Evolutionary conservation across 1,140 invertebrate genomes (phyloP), one percentile per base, ranked within the genome.

Genomic region (Lepidotrigona ventralis): DNA sequence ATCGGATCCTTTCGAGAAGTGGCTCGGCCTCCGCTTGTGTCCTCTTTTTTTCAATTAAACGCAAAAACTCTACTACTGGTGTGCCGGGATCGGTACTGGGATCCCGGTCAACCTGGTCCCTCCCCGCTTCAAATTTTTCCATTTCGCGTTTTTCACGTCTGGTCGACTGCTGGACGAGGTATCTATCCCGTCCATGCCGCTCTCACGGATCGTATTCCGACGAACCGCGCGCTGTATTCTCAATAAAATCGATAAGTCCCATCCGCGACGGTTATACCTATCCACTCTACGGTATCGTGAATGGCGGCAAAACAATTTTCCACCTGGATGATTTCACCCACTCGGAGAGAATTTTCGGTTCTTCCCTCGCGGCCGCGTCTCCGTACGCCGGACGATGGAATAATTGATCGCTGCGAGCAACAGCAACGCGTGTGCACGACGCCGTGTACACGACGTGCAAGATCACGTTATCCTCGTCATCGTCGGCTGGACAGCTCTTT

Each of bases 261-360:
- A 85, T 89, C 87, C 85, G 77, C 82, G 81, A 82, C 78, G 86
- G 79, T 88, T 85, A 88, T 88, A 85, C 76, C 86, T 51, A 56
- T 69, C 83, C 79, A 70, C 51, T 53, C 72, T 53, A 70, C 74
- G 76, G 77, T 88, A 88, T 81, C 71, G 58, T 75, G 70, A 68
- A 83, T 85, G 68, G 85, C 79, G 88, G 85, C 79, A 89, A 89
- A 89, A 89, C 88, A 89, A 89, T 89, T 89, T 89, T 89, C 88
- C 88, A 85, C 75, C 83, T 79, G 80, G 85, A 56, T 79, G 85
- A 63, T 89, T 89, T 83, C 85, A 79, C 85, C 84, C 82, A 80
- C 85, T 84, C 87, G 87, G 23, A 81, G 83, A 87, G 73, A 87
- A 85, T 85, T 88, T 88, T 80, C 82, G 85, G 79, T 88, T 78